Evolutionary conservation across 2,113 vertebrate genomes (phyloP).

Genomic region (Megaleporinus macrocephalus): DNA sequence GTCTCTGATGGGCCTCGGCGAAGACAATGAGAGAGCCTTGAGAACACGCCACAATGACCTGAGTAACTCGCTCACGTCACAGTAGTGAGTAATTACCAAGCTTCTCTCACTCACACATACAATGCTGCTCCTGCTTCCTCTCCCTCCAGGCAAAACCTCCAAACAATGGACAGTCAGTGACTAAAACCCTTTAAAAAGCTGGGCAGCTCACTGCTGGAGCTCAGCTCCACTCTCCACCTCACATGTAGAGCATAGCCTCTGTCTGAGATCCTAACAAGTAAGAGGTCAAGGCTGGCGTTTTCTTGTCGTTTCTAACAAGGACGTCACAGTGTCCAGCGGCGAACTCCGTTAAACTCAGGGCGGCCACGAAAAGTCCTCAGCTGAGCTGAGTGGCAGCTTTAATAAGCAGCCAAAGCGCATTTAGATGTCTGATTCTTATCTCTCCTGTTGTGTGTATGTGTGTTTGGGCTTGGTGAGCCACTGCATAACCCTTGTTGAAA

Average conservation of each 20-base stretch:
- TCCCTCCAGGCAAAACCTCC: slow-evolving; percentile 34
- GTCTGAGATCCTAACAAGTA: slow-evolving; percentile 16
- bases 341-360: background rate
- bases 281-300: slow-evolving; percentile 18
- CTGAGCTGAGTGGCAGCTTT: background rate
- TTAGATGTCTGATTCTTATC: background rate
- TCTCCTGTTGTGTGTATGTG: background rate
- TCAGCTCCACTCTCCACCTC: background rate
- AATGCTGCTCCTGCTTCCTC: slow-evolving; percentile 1
- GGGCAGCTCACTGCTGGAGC: slow-evolving; percentile 32
- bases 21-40: slow-evolving; percentile 36
- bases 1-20: slow-evolving; percentile 37
- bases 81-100: background rate
- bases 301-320: slow-evolving; percentile 23
- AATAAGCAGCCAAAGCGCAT: background rate
- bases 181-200: slow-evolving; percentile 31
- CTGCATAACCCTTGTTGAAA: background rate
- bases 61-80: background rate
- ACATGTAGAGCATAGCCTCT: background rate
- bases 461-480: background rate
- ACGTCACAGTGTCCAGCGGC: slow-evolving; percentile 13
- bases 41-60: slow-evolving; percentile 30
- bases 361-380: background rate
- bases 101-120: background rate
- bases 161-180: slow-evolving; percentile 35